Base-by-base conservation (phyloP, 1,140 invertebrate genomes). In the Drosophila obscura region DNA sequence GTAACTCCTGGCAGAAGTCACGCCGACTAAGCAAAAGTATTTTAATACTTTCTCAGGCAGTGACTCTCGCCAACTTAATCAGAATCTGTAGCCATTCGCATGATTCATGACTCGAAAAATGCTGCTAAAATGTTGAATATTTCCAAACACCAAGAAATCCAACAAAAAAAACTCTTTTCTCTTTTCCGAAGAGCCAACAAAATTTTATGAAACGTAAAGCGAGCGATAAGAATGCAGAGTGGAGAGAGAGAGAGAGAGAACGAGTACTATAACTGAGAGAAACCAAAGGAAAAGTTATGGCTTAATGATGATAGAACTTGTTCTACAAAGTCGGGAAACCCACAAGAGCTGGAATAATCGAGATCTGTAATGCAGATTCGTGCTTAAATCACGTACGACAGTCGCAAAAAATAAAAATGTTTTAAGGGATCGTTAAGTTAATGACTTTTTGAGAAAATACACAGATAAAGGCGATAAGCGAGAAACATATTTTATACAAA, bases 141-240 rank as follows among this genome's bases (percentile, higher is more conserved):
- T 69, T 45, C 65, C 58, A 57, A 57, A 69, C 35, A 41, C 65
- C 41, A 58, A 52, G 62, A 73, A 45, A 68, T 58, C 11, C 35
- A 39, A 39, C 4, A 39, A 11, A 13, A 13, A 13, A 11, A 39
- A 69, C 26, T 43, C 58, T 52, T 56, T 41, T 56, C 63, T 59
- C 72, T 73, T 75, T 82, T 79, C 78, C 63, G 72, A 78, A 74
- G 67, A 62, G 67, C 52, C 68, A 63, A 67, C 72, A 75, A 89
- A 91, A 89, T 91, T 90, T 90, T 91, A 91, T 91, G 89, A 85
- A 89, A 89, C 89, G 89, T 91, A 91, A 91, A 85, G 85, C 84
- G 72, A 52, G 66, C 72, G 89, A 91, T 91, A 91, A 84, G 81
- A 65, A 48, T 62, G 66, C 52, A 58, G 28, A 49, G 46, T 52